Conservation (phyloP, 2,113 vertebrate species). For the Eurystomus gularis region DNA sequence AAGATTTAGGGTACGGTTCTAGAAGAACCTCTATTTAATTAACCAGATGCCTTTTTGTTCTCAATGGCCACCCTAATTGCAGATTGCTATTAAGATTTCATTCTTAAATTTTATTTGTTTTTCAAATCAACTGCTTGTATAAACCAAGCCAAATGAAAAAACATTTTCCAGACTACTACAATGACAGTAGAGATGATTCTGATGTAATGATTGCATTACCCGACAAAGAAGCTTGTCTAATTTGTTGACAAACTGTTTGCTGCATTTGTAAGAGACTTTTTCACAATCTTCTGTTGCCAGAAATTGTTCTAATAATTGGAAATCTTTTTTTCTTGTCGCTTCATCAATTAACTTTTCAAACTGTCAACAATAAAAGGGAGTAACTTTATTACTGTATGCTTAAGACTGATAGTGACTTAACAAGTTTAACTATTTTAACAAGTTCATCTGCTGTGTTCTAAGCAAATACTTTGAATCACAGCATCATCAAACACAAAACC, state of each 20-base stretch:
- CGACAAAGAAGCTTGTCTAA: slow-evolving; percentile 84
- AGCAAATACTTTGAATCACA: neutral
- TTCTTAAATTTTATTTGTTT: neutral
- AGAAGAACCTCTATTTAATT: neutral
- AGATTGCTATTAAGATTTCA: neutral
- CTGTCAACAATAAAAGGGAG: slow-evolving; percentile 63
- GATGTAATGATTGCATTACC: slow-evolving; percentile 71
- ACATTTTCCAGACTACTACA: neutral
- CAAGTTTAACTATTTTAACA: neutral
- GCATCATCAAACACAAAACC: neutral
- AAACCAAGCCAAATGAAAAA: neutral
- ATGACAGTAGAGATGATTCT: neutral
- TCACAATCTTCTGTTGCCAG: slow-evolving; percentile 73
- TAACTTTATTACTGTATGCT: neutral
- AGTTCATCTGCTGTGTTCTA: neutral
- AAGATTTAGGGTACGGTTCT: neutral
- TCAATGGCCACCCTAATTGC: neutral
- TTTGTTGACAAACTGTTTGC: slow-evolving; percentile 85
- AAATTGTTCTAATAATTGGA: slow-evolving; percentile 76
- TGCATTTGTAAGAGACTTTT: slow-evolving; percentile 78
- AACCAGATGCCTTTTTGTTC: neutral
- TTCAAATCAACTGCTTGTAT: neutral
- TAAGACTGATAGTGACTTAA: neutral
- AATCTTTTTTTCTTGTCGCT: slow-evolving; percentile 78
- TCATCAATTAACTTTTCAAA: slow-evolving; percentile 86